Evolutionary conservation across 2,888 invertebrate species (phyloP).

Genomic region (Heliconius ethilla): DNA sequence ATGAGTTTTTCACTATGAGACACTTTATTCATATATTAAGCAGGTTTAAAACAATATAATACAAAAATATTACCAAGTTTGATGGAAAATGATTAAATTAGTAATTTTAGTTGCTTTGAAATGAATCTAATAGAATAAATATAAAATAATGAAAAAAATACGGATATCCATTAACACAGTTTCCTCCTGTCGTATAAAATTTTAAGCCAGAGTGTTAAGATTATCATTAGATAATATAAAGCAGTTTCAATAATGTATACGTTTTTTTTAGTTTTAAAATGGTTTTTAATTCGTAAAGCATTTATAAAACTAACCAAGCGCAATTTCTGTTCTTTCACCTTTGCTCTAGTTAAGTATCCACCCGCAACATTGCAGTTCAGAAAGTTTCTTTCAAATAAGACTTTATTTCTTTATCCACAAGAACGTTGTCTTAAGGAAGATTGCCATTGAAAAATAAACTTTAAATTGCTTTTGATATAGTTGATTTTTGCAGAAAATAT

Average conservation of each 20-base stretch:
- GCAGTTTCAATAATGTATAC: not conserved
- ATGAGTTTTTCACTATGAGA: too few species aligned
- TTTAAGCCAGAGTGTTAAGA: too few species aligned
- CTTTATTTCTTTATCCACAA: conserved; percentile 23
- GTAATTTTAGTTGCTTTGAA: not conserved
- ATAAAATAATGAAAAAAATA: not conserved
- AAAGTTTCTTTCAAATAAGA: conserved; percentile 25
- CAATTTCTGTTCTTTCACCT: conserved; percentile 71
- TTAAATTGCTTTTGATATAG: fast-evolving
- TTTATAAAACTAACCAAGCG: conserved; percentile 22
- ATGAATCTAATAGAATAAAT: not conserved
- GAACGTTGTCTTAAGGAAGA: not conserved
- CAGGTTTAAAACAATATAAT: too few species aligned
- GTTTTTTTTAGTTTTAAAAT: not conserved
- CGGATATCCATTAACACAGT: not conserved
- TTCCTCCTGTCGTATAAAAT: not conserved
- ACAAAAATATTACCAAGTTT: too few species aligned
- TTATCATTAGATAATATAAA: too few species aligned
- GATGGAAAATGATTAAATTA: too few species aligned
- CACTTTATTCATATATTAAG: too few species aligned
- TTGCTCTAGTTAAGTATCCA: conserved; percentile 71
- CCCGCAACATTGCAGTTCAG: conserved; percentile 67
- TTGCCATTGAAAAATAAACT: not conserved
- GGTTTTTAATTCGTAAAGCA: conserved; percentile 6
- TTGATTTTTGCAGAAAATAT: conserved; percentile 32